Evolutionary conservation across 92 coral and sea anemone species (phyloP), one percentile per base, ranked within the genome.

Genomic region (Paramuricea clavata): DNA sequence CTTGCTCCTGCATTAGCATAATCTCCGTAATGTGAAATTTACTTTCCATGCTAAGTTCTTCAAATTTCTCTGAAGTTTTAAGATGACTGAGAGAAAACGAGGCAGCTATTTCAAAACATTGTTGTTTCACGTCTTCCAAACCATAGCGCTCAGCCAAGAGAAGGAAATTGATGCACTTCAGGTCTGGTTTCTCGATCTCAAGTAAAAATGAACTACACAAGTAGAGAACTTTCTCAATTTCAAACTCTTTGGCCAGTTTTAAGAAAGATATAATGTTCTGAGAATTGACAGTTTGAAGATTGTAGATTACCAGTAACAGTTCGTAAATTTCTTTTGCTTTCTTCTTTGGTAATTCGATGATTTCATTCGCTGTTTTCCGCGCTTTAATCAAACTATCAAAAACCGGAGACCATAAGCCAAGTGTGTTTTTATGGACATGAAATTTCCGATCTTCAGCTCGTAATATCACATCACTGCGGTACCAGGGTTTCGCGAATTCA

Each of bases 261-360:
- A 79, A 60, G 73, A 79, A 79, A 27, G 26, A 61, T 69, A 79
- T 79, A 30, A 79, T 79, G 59, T 79, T 79, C 22, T 79, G 84
- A 57, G 73, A 59, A 28, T 79, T 79, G 25, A 79, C 33, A 0
- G 73, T 61, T 26, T 79, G 84, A 16, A 79, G 65, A 57, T 79
- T 79, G 36, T 79, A 79, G 49, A 79, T 79, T 9, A 79, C 84
- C 28, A 79, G 73, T 15, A 79, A 27, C 7, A 79, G 57, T 30
- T 79, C 84, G 84, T 79, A 79, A n/a, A 79, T 42, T 59, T 79
- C 84, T 34, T 60, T 59, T 6, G 84, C 71, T 41, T 79, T 79
- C 34, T 79, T 79, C 73, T 79, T 79, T 22, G 84, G 73, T 33
- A 79, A 69, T 27, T 79, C 84, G 34, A 79, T 33, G n/a, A 79